Evolutionary conservation across 2,888 invertebrate genomes (phyloP).

Genomic region (Baronia brevicornis): DNA sequence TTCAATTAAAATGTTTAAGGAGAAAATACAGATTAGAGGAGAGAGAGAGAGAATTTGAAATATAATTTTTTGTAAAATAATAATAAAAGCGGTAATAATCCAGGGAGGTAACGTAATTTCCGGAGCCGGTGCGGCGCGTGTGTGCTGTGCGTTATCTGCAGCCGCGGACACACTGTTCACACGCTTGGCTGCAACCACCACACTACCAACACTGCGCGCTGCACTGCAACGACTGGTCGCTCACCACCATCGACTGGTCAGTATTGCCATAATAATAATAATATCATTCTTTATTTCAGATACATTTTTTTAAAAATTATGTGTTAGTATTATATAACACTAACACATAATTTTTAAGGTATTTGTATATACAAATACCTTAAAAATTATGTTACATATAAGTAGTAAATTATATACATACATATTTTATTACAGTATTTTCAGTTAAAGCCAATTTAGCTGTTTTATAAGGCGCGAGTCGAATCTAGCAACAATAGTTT

Average conservation of each 20-base stretch:
- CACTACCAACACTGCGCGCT: slow-evolving; percentile 87
- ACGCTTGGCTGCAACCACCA: slow-evolving; percentile 90
- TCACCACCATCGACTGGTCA: slow-evolving; percentile 88
- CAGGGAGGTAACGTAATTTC: slow-evolving; percentile 76
- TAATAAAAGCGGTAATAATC: slow-evolving; percentile 1
- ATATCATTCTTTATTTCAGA: neutral
- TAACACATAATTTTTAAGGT: no score
- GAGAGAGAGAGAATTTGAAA: no score
- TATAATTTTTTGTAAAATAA: neutral
- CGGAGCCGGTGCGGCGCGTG: slow-evolving; percentile 89
- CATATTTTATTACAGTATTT: no score
- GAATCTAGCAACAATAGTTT: no score
- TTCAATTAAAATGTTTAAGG: no score
- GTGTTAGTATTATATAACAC: no score
- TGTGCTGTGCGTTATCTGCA: slow-evolving; percentile 91
- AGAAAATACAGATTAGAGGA: no score
- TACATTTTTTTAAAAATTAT: neutral
- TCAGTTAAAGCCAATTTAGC: no score
- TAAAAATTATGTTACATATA: no score
- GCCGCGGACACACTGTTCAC: slow-evolving; percentile 94
- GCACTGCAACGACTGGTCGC: slow-evolving; percentile 89
- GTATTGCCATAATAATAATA: neutral
- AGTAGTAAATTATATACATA: no score
- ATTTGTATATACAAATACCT: no score
- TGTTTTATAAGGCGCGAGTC: no score